These are phyloP conservation scores for Cryptoprocta ferox DNA, from an alignment of 2,797 vertebrate species.

Conservation along the genomic window DNA sequence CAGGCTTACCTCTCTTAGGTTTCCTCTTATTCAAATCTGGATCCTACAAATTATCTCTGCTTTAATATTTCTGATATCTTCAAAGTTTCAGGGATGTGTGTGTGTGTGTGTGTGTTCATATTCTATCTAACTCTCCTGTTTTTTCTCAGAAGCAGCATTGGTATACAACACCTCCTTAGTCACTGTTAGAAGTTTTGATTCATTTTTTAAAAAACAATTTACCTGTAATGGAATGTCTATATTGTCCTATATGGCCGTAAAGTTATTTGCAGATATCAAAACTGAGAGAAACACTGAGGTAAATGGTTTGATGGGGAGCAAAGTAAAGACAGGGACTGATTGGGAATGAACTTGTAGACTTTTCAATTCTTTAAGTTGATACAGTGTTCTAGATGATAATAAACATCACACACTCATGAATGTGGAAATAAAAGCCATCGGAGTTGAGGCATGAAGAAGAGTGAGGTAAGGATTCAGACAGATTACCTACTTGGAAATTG, in stretches of 20 bases:
- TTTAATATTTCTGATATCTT: not conserved
- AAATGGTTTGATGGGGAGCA: not conserved
- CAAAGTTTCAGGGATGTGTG: not conserved
- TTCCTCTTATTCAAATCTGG: not conserved
- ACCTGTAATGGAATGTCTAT: not conserved
- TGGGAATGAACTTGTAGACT: not conserved
- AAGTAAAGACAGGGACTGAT: not conserved
- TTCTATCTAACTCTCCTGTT: not conserved
- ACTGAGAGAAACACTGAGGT: not conserved
- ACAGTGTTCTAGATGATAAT: not conserved
- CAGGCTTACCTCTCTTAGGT: not conserved
- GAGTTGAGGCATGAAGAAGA: not conserved
- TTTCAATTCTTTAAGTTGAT: not conserved
- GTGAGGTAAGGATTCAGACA: not conserved
- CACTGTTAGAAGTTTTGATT: not conserved
- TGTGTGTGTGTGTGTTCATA: not conserved
- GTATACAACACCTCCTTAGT: not conserved
- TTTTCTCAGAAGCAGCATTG: not conserved
- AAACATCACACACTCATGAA: not conserved
- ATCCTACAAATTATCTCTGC: not conserved
- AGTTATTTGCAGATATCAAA: not conserved
- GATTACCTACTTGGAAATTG: not conserved
- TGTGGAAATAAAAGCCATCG: not conserved
- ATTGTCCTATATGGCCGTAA: not conserved
- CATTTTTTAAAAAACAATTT: not conserved